These are phyloP conservation scores for Prenolepis imparis DNA, from an alignment of 2,888 invertebrate genomes.

Conservation along the genomic window DNA sequence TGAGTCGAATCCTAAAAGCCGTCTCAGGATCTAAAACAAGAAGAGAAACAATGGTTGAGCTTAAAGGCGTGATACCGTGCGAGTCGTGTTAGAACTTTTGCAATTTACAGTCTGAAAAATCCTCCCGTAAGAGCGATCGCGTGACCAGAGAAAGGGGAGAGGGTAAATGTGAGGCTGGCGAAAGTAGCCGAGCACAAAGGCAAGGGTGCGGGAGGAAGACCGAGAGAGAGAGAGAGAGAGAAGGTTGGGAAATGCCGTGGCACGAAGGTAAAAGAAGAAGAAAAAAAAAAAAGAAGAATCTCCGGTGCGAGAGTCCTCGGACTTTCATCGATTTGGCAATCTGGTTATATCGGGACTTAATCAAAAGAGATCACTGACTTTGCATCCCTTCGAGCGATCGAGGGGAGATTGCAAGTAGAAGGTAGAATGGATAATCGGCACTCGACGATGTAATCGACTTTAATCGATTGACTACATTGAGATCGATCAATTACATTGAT, in stretches of 20 bases:
- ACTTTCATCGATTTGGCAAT: slow-evolving; percentile 37
- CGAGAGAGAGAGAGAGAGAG: background rate
- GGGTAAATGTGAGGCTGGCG: slow-evolving; percentile 29
- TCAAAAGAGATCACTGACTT: slow-evolving; percentile 55
- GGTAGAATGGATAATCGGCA: slow-evolving; percentile 50
- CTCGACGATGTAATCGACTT: slow-evolving; percentile 62
- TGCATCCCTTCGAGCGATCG: slow-evolving; percentile 39
- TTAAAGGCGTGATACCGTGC: slow-evolving; percentile 66
- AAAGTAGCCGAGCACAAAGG: slow-evolving; percentile 45
- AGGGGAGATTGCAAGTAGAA: slow-evolving; percentile 46
- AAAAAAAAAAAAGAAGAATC: slow-evolving; percentile 14
- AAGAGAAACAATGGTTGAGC: slow-evolving; percentile 73
- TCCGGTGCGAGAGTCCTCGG: slow-evolving; percentile 38
- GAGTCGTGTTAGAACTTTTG: slow-evolving; percentile 77
- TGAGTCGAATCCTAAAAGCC: slow-evolving; percentile 65
- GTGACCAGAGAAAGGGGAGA: slow-evolving; percentile 63
- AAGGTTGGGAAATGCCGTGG: slow-evolving; percentile 6
- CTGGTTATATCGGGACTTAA: slow-evolving; percentile 60
- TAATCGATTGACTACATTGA: slow-evolving; percentile 9
- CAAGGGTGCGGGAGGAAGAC: background rate
- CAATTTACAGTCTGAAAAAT: slow-evolving; percentile 82
- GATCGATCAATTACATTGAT: background rate
- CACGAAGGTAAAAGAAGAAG: slow-evolving; percentile 5
- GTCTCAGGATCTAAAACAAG: slow-evolving; percentile 79
- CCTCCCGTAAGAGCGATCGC: slow-evolving; percentile 75